A percentile compares a stretch with the other conserved stretches of the same genome.
Conservation (phyloP, 2,888 invertebrate genomes). For the Hirtodrosophila alboralis region DNA sequence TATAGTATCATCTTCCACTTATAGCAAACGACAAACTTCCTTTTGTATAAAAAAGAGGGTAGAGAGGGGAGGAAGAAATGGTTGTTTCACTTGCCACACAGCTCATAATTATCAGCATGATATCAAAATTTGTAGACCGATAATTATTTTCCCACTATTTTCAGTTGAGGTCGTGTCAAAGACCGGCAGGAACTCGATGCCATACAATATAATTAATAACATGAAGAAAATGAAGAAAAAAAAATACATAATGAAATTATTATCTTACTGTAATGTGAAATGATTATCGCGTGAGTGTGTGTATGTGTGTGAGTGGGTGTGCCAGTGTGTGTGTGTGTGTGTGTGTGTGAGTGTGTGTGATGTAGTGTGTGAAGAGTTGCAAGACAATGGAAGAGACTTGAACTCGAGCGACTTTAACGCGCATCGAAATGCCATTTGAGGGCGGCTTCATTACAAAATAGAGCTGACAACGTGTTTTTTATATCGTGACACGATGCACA, state of each 20-base stretch:
- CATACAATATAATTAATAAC: conserved; percentile 75
- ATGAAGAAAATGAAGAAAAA: no score
- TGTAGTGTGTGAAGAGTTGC: conserved; percentile 55
- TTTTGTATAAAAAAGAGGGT: conserved; percentile 20
- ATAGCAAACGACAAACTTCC: conserved; percentile 62
- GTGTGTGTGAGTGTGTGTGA: conserved; percentile 10
- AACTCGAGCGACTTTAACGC: conserved; percentile 54
- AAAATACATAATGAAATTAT: conserved; percentile 79
- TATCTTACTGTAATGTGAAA: conserved; percentile 76
- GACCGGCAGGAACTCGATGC: conserved; percentile 53
- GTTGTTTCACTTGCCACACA: neutral
- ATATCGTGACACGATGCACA: neutral
- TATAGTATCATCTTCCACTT: conserved; percentile 40
- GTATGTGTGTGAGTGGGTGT: conserved; percentile 16
- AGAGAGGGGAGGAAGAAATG: neutral
- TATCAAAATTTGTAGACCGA: conserved; percentile 71
- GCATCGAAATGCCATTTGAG: conserved; percentile 58
- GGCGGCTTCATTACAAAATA: neutral
- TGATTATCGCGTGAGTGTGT: conserved; percentile 61
- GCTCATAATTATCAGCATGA: conserved; percentile 71
- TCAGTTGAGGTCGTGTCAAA: conserved; percentile 17
- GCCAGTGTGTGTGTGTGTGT: conserved; percentile 21
- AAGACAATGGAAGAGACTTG: conserved; percentile 65
- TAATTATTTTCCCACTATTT: conserved; percentile 77
- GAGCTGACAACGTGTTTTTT: no score